Base-by-base conservation (phyloP, 1,140 invertebrate genomes). In the Ruditapes philippinarum region DNA sequence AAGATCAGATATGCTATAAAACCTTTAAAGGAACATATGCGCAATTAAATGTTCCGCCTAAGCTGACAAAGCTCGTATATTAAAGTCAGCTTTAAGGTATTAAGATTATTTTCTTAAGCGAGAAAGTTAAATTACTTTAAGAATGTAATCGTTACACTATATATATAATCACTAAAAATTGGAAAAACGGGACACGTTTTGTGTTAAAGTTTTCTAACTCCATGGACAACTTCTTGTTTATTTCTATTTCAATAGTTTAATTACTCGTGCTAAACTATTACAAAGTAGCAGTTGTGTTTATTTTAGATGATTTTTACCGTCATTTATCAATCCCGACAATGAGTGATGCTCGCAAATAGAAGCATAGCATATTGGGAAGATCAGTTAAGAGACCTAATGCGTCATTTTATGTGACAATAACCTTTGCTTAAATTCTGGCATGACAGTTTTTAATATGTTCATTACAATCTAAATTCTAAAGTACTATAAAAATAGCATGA, bases 1-100 rank as follows among this genome's bases (percentile, higher is more conserved):
- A 70, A 38, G 28, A 70, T 70, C 65, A 70, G 33, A 70, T 17
- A 70, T 70, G 65, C 9, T 70, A n/a, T 70, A 36, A 70, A 38
- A 22, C n/a, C 28, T 38, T 12, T 12, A 14, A 38, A 38, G 25
- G 22, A 12, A 70, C 31, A 38, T 70, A 70, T 38, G 31, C 17
- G 4, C 60, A 17, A 70, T 70, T 70, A 38, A 62, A 70, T 70
- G 28, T 65, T 65, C 9, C 60, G 60, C 28, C 60, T 65, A 19
- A 65, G 9, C 4, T 33, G 25, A 65, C 33, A 65, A 65, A 31
- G 33, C n/a, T 65, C 25, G n/a, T 65, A 65, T 33, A 38, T 57
- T 70, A 70, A 36, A 0, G 36, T 38, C 36, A 70, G 25, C 22
- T 1, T 62, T 62, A 62, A 62, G 9, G 57, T 62, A 45, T 45